These are phyloP conservation scores for Synaphobranchus kaupii DNA, from an alignment of 2,797 vertebrate species.

Conservation along the genomic window DNA sequence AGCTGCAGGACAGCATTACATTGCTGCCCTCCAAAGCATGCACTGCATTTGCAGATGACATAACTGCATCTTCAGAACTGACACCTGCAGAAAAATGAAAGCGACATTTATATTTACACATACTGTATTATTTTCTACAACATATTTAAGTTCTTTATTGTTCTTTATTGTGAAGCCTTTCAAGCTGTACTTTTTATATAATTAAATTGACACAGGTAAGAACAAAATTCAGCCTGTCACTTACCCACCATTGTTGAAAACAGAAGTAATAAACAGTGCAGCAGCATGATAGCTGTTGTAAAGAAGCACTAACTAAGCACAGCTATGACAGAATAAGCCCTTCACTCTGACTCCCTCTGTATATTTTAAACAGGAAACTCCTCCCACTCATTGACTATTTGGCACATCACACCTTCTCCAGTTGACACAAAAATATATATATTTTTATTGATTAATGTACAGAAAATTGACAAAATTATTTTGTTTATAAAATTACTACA, in stretches of 20 bases:
- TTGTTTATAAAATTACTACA: no score
- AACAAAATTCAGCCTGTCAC: not conserved
- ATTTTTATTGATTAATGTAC: no score
- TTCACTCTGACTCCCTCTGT: not conserved
- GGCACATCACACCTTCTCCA: not conserved
- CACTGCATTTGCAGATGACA: not conserved
- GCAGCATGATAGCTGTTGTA: not conserved
- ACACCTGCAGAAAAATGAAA: slow-evolving; percentile 14
- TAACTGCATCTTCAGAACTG: slow-evolving; percentile 11
- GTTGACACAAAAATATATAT: no score
- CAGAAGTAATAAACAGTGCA: slow-evolving; percentile 6
- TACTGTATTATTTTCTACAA: not conserved
- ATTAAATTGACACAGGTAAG: not conserved
- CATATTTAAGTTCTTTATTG: no score
- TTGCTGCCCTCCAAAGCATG: slow-evolving; percentile 1
- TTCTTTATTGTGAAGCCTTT: no score
- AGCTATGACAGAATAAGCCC: not conserved
- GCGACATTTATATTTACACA: not conserved
- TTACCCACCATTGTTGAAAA: not conserved
- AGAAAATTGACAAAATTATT: no score
- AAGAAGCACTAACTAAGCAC: not conserved
- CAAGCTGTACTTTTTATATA: no score
- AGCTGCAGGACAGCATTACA: slow-evolving; percentile 31
- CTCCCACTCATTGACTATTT: not conserved
- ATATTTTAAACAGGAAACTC: not conserved